phyloP scores from a whole-genome alignment of 2,113 vertebrate genomes.

The Erpornis zantholeuca region DNA sequence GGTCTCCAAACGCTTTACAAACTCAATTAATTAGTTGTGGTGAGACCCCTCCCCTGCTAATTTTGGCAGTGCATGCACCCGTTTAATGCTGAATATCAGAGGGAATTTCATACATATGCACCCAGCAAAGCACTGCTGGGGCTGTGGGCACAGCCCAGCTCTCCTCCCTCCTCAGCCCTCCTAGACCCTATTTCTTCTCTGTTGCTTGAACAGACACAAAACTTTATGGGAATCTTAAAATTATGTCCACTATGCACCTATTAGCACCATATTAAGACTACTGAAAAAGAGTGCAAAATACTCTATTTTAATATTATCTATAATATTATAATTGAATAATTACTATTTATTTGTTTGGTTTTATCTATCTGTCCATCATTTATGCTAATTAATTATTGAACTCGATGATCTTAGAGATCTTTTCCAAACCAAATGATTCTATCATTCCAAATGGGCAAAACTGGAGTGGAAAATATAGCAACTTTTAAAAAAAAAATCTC shows the following conservation, averaged over 20 bases:
- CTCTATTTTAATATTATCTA: background rate
- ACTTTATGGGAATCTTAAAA: background rate
- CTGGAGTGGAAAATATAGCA: rapidly evolving
- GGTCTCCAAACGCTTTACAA: background rate
- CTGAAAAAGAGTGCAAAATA: background rate
- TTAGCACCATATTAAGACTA: background rate
- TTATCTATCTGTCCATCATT: background rate
- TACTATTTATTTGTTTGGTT: background rate
- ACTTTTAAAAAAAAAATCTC: background rate
- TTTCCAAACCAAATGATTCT: background rate
- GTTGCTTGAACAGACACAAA: background rate
- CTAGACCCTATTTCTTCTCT: background rate
- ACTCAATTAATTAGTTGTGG: background rate
- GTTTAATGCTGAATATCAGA: background rate
- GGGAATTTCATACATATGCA: background rate
- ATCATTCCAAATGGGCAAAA: background rate
- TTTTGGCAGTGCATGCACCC: background rate
- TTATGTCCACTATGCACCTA: rapidly evolving
- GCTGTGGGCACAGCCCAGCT: background rate
- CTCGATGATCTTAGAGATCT: background rate
- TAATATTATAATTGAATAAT: too few relatives aligned
- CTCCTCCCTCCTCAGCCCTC: background rate
- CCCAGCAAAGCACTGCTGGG: background rate
- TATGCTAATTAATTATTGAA: background rate
- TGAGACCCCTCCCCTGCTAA: background rate